Conservation (phyloP, 2,797 vertebrate species). For the Leuciscus waleckii region DNA sequence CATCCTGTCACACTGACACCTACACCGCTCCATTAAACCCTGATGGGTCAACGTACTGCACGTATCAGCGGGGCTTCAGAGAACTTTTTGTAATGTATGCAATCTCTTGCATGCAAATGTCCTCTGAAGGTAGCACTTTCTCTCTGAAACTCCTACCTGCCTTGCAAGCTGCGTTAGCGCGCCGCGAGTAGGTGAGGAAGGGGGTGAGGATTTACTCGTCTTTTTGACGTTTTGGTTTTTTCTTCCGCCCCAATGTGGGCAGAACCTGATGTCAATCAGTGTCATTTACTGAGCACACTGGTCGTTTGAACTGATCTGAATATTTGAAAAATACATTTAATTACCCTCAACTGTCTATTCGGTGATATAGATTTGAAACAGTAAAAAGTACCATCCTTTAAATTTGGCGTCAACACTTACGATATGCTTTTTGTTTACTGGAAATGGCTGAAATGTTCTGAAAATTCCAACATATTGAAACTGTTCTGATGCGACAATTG, state of each 20-base stretch:
- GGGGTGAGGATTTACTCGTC: conserved; percentile 28
- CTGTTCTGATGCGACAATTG: not conserved
- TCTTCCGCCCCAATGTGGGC: conserved; percentile 38
- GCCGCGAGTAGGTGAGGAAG: conserved; percentile 25
- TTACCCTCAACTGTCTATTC: not conserved
- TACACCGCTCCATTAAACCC: conserved; percentile 28
- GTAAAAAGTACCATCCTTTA: conserved; percentile 21
- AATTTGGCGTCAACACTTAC: not conserved
- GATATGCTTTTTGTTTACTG: not conserved
- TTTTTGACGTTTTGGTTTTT: conserved; percentile 44
- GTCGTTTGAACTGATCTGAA: conserved; percentile 30
- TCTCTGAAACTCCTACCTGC: conserved; percentile 49
- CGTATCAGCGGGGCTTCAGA: not conserved
- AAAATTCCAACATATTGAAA: conserved; percentile 7
- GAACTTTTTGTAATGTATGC: conserved; percentile 35
- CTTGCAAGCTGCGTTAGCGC: not conserved
- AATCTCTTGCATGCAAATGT: conserved; percentile 45
- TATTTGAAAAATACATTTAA: conserved; percentile 25
- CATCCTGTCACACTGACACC: conserved; percentile 22
- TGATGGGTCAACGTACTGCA: not conserved
- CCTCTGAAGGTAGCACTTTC: conserved; percentile 30
- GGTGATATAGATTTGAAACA: conserved; percentile 7
- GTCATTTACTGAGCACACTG: conserved; percentile 43
- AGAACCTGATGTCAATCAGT: conserved; percentile 42
- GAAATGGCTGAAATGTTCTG: not conserved